Conservation (phyloP, 2,888 invertebrate species). For the Marasmarcha lunaedactyla region DNA sequence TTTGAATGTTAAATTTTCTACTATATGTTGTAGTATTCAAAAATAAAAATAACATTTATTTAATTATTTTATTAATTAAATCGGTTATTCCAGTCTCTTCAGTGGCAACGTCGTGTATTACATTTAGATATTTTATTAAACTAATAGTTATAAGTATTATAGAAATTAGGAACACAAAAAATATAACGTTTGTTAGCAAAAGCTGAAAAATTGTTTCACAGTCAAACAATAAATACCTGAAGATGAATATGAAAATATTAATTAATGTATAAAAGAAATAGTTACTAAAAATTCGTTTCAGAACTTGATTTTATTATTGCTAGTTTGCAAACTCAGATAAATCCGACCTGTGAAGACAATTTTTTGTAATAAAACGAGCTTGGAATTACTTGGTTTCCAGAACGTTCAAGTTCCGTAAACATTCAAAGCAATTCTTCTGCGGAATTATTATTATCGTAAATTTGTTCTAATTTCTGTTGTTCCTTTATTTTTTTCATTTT, state of each 20-base stretch:
- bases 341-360: no score
- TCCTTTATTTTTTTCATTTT: constrained; percentile 77
- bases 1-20: no score
- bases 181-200: background rate
- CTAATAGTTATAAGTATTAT: background rate
- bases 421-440: constrained; percentile 50
- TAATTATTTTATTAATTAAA: constrained; percentile 3
- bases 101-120: background rate
- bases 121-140: no score
- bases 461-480: constrained; percentile 58
- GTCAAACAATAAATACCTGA: background rate
- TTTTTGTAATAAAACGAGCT: no score
- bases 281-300: no score
- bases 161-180: background rate
- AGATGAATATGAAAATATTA: no score
- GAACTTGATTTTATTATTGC: no score
- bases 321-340: no score
- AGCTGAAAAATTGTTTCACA: no score
- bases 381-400: no score
- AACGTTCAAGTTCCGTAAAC: background rate
- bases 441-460: constrained; percentile 45
- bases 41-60: background rate
- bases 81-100: background rate
- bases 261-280: no score
- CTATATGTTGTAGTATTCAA: no score